Evolutionary conservation across 2,113 vertebrate genomes (phyloP), one percentile per base, ranked within the genome.

Genomic region (Pterocles gutturalis): DNA sequence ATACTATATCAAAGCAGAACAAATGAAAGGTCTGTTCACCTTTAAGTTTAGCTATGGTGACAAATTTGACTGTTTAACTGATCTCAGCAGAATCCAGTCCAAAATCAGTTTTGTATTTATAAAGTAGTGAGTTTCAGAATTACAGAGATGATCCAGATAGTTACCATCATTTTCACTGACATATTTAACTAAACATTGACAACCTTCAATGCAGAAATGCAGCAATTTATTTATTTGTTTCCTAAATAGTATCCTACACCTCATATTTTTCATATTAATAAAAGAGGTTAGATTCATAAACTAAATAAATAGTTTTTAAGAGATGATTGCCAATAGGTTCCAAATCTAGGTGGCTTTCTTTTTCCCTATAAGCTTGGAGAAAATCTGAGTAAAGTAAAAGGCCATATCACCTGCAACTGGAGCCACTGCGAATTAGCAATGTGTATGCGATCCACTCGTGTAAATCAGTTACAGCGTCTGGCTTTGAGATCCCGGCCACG

Each of bases 21-120:
- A 87, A 81, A 77, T 54, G 31, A 48, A 82, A 54, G n/a, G 43
- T 66, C 31, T 62, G 15, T 22, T 94, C 49, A 67, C 33, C 48
- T 93, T 77, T 73, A 25, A 64, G 29, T 89, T 90, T 78, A 78
- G 21, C 11, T 69, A 25, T 38, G 54, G 22, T 36, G 45, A 80
- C 5, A 78, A 48, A 76, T 53, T 53, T 58, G 34, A 34, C 43
- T 46, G 13, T 34, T 90, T 28, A 67, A 48, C 8, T 91, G 20
- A 88, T 29, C 41, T 78, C 31, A 61, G 33, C 34, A 53, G 29
- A 87, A 90, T 60, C 19, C 34, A 81, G 29, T 36, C 17, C 14
- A 86, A 94, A 86, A 88, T 88, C 24, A 55, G 8, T 36, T 75
- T 79, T 65, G 19, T 67, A 14, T 58, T 92, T 78, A n/a, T 92